A percentile compares a stretch with the other conserved stretches of the same genome.
Conservation (phyloP, 1,140 invertebrate species). For the Diorhabda carinulata region DNA sequence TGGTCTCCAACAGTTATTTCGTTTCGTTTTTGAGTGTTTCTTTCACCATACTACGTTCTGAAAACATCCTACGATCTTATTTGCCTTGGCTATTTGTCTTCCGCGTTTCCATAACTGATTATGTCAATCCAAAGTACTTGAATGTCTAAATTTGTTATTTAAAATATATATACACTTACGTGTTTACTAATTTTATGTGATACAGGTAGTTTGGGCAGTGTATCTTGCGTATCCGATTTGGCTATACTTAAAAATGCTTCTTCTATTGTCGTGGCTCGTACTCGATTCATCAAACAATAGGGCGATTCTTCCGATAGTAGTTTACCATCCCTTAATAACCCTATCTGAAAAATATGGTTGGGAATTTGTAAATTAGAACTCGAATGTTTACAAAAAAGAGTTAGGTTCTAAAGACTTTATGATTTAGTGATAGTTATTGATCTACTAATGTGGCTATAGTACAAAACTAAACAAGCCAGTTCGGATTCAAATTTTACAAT, state of each 20-base stretch:
- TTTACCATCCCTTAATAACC: slow-evolving; percentile 80
- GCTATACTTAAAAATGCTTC: slow-evolving; percentile 71
- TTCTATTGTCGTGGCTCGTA: slow-evolving; percentile 64
- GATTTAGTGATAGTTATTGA: background rate
- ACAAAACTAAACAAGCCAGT: background rate
- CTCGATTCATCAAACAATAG: slow-evolving; percentile 57
- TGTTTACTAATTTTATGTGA: no score
- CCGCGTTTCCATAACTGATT: no score
- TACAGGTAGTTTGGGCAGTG: background rate
- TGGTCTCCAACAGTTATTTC: no score
- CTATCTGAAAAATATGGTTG: slow-evolving; percentile 60
- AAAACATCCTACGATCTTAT: no score
- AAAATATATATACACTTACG: no score
- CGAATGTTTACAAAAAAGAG: background rate
- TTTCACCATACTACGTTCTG: no score
- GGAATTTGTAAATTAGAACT: no score
- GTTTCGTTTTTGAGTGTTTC: no score
- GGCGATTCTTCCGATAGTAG: slow-evolving; percentile 84
- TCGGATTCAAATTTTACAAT: no score
- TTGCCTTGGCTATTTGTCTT: no score
- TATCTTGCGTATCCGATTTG: slow-evolving; percentile 55
- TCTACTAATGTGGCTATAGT: background rate
- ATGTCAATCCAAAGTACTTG: no score
- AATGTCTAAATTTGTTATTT: no score
- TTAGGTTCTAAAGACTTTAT: background rate